phyloP scores from a whole-genome alignment of 2,113 vertebrate species.

The Phalacrocorax brasilianus region DNA sequence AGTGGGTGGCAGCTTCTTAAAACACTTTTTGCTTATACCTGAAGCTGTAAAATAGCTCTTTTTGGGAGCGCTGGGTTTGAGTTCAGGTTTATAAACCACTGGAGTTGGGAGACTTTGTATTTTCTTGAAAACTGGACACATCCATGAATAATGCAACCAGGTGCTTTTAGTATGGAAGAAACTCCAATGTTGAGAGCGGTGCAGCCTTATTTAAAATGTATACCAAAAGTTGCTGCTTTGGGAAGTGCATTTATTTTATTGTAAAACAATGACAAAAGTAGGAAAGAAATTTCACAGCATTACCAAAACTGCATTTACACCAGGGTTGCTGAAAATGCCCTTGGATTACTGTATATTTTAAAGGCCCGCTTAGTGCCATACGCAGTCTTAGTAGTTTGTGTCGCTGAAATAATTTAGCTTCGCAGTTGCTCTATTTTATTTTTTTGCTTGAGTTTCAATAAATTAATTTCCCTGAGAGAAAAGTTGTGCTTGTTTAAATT shows the following conservation, averaged over 20 bases:
- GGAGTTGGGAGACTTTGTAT: neutral
- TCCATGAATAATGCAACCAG: neutral
- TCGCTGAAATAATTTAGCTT: neutral
- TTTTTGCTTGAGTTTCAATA: neutral
- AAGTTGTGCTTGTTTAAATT: neutral
- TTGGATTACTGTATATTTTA: neutral
- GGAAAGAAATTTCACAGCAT: neutral
- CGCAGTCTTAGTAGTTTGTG: neutral
- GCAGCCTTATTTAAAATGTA: neutral
- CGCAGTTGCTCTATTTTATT: neutral
- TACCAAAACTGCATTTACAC: neutral
- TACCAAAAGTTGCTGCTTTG: neutral
- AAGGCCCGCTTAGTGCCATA: neutral
- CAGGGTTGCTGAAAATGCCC: neutral
- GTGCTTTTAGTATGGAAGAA: neutral
- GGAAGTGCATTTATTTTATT: neutral
- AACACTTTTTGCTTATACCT: constrained; percentile 8
- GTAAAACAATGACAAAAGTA: neutral
- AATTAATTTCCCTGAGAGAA: neutral
- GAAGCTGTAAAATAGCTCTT: constrained; percentile 23
- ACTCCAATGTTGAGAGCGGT: neutral
- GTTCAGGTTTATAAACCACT: neutral
- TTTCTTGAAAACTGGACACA: neutral
- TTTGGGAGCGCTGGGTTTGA: neutral
- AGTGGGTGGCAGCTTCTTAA: neutral